A percentile compares a stretch with the other conserved stretches of the same genome.
These are phyloP conservation scores for Morelia viridis DNA, from an alignment of 2,797 vertebrate genomes.

Conservation along the genomic window DNA sequence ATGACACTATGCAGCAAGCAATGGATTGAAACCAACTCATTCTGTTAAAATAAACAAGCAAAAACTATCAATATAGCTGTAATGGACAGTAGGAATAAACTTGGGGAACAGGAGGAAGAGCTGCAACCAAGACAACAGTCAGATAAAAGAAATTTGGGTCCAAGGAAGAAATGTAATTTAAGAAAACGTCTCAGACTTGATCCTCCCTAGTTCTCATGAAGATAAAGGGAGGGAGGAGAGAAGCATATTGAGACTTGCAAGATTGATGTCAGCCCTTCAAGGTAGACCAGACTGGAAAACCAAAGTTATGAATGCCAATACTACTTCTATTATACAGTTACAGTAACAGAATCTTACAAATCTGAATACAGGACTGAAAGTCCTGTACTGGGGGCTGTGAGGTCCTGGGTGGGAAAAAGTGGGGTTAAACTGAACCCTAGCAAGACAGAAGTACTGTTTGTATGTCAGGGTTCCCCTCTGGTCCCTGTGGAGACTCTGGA, in stretches of 20 bases:
- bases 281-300: neutral
- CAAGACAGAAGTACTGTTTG: neutral
- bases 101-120: neutral
- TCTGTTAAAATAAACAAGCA: neutral
- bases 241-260: neutral
- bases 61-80: neutral
- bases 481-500: neutral
- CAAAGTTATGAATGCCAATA: neutral
- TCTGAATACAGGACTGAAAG: neutral
- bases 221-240: neutral
- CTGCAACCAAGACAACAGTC: neutral
- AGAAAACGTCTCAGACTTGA: neutral
- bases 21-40: neutral
- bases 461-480: neutral
- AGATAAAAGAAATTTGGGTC: neutral
- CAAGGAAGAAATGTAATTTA: neutral
- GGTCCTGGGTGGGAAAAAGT: neutral
- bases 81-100: neutral
- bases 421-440: neutral
- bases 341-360: neutral
- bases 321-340: neutral
- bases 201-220: neutral
- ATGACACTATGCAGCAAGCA: neutral
- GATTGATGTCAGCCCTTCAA: neutral
- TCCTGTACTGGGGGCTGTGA: neutral